phyloP scores from a whole-genome alignment of 1,140 invertebrate genomes.

The Wasmannia auropunctata region DNA sequence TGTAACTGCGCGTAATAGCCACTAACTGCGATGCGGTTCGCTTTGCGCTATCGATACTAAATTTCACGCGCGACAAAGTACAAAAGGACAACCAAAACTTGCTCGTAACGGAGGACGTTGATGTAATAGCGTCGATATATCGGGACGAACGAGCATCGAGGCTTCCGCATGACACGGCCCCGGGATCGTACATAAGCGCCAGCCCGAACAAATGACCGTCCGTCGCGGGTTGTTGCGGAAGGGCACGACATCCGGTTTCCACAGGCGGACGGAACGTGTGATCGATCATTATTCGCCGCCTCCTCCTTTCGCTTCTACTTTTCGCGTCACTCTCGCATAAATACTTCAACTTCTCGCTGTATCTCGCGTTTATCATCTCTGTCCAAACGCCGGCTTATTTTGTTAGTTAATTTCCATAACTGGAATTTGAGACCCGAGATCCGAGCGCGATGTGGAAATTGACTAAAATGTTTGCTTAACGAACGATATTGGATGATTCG shows the following conservation, averaged over 20 bases:
- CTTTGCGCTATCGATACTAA: conserved; percentile 14
- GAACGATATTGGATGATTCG: not conserved
- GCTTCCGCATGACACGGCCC: conserved; percentile 44
- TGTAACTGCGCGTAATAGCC: not conserved
- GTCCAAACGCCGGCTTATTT: conserved; percentile 9
- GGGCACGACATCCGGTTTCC: conserved; percentile 64
- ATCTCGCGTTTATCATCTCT: not conserved
- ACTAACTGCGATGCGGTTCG: not conserved
- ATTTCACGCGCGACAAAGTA: conserved; percentile 22
- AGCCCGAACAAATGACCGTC: conserved; percentile 64
- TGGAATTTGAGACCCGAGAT: conserved; percentile 37
- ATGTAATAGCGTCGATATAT: conserved; percentile 54
- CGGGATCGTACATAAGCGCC: conserved; percentile 47
- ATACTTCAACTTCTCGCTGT: conserved; percentile 46
- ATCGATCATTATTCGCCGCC: conserved; percentile 80
- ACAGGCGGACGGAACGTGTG: conserved; percentile 62
- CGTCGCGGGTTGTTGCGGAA: conserved; percentile 58
- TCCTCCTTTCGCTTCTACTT: conserved; percentile 54
- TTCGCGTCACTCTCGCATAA: conserved; percentile 41
- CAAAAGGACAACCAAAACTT: conserved; percentile 33
- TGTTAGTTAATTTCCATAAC: conserved; percentile 52
- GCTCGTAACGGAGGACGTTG: conserved; percentile 20
- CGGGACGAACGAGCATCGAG: conserved; percentile 38
- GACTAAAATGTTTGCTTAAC: conserved; percentile 1
- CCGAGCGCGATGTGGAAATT: not conserved